Base-by-base conservation (phyloP, 2,888 invertebrate species). In the Polymixis flavicincta region DNA sequence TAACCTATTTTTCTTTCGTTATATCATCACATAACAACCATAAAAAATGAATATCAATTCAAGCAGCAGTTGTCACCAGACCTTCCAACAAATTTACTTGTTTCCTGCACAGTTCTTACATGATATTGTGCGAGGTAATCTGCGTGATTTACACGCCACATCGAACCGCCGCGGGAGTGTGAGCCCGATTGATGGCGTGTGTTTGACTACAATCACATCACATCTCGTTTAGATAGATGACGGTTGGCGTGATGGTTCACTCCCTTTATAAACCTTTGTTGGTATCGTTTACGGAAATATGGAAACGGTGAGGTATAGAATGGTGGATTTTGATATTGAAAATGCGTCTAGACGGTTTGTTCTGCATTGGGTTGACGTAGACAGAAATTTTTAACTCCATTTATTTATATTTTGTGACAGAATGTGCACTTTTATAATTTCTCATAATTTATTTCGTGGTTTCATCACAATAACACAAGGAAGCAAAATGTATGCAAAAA, bases 171-270 rank as follows among this genome's bases (percentile, higher is more conserved):
- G 74, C 75, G 59, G 60, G 77, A 66, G 75, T 79, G 78, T 78
- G 78, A 80, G 78, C 74, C 37, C 82, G 85, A 87, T 81, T 79
- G 82, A 87, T 87, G 42, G 80, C 71, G 78, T 84, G 75, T 80
- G 84, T 85, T 85, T 78, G 82, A 78, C 72, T 70, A 80, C 80
- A 85, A 87, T 86, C 85, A 84, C 86, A 77, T 73, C 85, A 80
- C 86, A 77, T 74, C 80, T 87, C 86, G 82, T 87, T 87, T 80
- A 81, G 66, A 85, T 81, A 75, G 80, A 84, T 82, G 82, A 74
- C 73, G 83, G 76, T 75, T 74, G 71, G 65, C 66, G 74, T 57
- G 74, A 75, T 76, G 66, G 55, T 45, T 52, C 76, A 82, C 75
- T 74, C 74, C 74, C 63, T 85, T 77, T 81, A 82, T 80, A 66